phyloP scores from a whole-genome alignment of 2,797 vertebrate genomes.

The Coranthus polyacanthus region DNA sequence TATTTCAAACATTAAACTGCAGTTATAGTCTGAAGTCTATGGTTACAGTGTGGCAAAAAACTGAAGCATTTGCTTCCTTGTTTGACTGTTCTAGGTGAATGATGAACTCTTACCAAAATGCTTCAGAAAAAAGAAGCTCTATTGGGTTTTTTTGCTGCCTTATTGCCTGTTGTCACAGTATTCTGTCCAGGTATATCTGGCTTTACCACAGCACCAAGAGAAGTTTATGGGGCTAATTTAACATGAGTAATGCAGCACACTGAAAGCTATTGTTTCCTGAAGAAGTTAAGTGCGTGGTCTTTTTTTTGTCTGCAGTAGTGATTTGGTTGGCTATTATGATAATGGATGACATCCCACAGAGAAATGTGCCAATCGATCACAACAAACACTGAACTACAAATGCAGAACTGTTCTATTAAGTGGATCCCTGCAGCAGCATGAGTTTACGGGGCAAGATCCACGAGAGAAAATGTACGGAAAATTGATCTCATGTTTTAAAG shows the following conservation, averaged over 20 bases:
- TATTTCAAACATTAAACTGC: constrained; percentile 18
- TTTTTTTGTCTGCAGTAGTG: constrained; percentile 68
- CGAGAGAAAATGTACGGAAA: constrained; percentile 26
- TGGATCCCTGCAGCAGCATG: constrained; percentile 37
- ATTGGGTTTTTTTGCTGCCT: too few species aligned
- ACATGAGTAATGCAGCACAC: constrained; percentile 44
- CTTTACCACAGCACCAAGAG: constrained; percentile 15
- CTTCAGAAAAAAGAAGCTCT: background rate
- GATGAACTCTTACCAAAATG: constrained; percentile 31
- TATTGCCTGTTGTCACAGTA: constrained; percentile 8
- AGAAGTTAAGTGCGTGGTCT: constrained; percentile 58
- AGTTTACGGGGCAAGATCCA: constrained; percentile 40
- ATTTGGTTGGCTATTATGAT: constrained; percentile 68
- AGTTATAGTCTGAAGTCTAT: constrained; percentile 42
- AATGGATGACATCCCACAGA: constrained; percentile 66
- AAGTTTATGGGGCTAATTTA: constrained; percentile 47
- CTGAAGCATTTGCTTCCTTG: constrained; percentile 20
- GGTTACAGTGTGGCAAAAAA: constrained; percentile 23
- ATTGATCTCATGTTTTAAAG: constrained; percentile 32
- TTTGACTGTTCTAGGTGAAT: constrained; percentile 34
- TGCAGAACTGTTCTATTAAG: constrained; percentile 52
- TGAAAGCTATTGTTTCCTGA: constrained; percentile 63
- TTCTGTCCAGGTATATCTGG: constrained; percentile 23
- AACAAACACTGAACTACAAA: constrained; percentile 47
- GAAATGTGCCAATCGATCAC: constrained; percentile 71